These are phyloP conservation scores for Ypsolopha sequella DNA, from an alignment of 2,888 invertebrate species.

Conservation along the genomic window DNA sequence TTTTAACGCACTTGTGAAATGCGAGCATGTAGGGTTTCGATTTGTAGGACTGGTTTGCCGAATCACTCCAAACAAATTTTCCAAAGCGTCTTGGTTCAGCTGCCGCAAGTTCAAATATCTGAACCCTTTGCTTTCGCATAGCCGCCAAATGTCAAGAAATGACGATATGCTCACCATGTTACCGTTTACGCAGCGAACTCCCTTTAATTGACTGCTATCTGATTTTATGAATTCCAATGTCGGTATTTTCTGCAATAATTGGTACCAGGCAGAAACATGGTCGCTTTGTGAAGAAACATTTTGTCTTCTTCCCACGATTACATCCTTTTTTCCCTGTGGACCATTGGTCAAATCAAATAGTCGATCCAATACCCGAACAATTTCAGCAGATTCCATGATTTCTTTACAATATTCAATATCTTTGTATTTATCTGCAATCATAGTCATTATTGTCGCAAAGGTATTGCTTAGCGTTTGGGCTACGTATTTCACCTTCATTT, in stretches of 20 bases:
- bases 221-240: constrained; percentile 6
- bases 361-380: constrained; percentile 8
- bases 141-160: constrained; percentile 5
- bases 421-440: constrained; percentile 5
- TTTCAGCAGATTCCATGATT: constrained; percentile 7
- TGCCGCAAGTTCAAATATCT: constrained; percentile 3
- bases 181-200: constrained; percentile 8
- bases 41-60: no score
- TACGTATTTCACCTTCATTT: constrained; percentile 12
- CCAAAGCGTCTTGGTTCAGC: no score
- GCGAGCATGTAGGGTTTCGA: no score
- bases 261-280: constrained; percentile 6
- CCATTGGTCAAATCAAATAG: constrained; percentile 12
- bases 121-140: constrained; percentile 1
- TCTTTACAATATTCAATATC: constrained; percentile 1
- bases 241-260: constrained; percentile 6
- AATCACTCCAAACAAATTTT: no score
- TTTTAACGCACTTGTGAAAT: no score
- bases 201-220: neutral
- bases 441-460: constrained; percentile 10
- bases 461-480: constrained; percentile 12
- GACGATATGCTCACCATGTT: constrained; percentile 4
- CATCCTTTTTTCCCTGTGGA: constrained; percentile 8
- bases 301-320: constrained; percentile 10
- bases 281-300: constrained; percentile 9